phyloP scores from a whole-genome alignment of 2,113 vertebrate species.

The Phylloscopus whistleri region DNA sequence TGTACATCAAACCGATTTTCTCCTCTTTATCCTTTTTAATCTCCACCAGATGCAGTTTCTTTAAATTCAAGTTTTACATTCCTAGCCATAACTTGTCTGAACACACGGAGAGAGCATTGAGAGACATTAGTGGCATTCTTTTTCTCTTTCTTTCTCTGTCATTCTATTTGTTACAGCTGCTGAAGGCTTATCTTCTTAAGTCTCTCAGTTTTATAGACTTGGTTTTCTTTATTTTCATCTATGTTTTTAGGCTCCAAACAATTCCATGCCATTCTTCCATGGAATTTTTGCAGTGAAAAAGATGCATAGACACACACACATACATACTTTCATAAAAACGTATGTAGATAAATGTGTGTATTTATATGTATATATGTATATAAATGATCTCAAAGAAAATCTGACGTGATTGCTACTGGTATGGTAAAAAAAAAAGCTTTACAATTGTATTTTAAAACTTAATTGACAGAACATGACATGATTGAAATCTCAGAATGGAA shows the following conservation, averaged over 20 bases:
- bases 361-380: not conserved
- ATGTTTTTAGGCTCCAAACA: not conserved
- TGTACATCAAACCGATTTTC: constrained; percentile 58
- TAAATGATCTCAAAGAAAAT: not conserved
- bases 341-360: not conserved
- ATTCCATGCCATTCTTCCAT: not conserved
- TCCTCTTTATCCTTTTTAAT: constrained; percentile 64
- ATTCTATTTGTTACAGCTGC: constrained; percentile 35
- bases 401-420: not conserved
- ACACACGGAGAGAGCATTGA: constrained; percentile 40
- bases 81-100: constrained; percentile 54
- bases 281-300: not conserved
- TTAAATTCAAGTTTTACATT: constrained; percentile 65
- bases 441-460: not conserved
- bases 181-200: constrained; percentile 33
- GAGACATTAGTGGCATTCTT: constrained; percentile 38
- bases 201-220: not conserved
- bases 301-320: not conserved
- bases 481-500: constrained; percentile 7
- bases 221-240: constrained; percentile 20
- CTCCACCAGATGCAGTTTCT: constrained; percentile 63
- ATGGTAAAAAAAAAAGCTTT: not conserved
- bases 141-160: constrained; percentile 44
- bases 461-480: not conserved
- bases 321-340: accelerated